These are phyloP conservation scores for Puma concolor DNA, from an alignment of 2,113 vertebrate genomes.

Conservation along the genomic window DNA sequence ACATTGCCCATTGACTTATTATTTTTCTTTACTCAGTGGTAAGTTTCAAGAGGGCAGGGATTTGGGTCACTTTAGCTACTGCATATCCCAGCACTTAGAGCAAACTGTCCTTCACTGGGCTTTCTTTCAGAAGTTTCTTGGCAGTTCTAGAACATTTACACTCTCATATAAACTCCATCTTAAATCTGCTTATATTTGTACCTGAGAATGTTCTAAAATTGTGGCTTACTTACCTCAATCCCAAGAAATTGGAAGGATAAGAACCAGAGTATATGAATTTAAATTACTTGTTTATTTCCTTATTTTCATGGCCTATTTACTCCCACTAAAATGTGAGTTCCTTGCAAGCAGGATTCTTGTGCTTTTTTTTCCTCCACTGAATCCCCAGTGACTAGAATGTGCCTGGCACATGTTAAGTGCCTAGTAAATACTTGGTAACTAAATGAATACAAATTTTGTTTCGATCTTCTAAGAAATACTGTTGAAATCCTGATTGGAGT, in stretches of 20 bases:
- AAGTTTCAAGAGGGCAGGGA: not conserved
- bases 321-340: not conserved
- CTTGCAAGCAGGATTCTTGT: not conserved
- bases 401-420: not conserved
- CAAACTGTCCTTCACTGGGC: not conserved
- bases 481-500: not conserved
- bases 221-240: not conserved
- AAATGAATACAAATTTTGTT: not conserved
- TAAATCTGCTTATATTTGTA: not conserved
- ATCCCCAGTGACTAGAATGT: not conserved
- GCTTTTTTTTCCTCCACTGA: not conserved
- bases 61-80: not conserved
- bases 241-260: not conserved
- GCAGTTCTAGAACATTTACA: not conserved
- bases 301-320: not conserved
- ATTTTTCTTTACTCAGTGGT: not conserved
- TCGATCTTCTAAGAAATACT: not conserved
- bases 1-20: not conserved
- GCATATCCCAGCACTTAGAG: not conserved
- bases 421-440: not conserved
- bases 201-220: slow-evolving; percentile 5
- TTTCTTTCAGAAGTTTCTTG: not conserved
- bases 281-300: slow-evolving; percentile 37
- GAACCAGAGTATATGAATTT: not conserved
- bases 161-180: not conserved